Conservation (phyloP, 2,888 invertebrate species). For the Phengaris arion region DNA sequence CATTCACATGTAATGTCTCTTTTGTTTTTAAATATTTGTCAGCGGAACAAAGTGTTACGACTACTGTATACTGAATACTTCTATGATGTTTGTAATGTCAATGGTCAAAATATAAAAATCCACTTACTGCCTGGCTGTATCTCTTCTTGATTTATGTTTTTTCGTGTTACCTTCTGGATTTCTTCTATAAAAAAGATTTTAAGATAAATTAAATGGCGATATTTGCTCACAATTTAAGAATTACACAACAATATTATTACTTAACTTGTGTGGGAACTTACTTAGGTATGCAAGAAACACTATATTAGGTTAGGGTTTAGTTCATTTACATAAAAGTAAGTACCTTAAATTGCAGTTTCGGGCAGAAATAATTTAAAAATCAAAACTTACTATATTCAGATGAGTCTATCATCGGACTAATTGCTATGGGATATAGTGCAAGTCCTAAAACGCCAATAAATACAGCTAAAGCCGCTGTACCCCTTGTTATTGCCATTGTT, state of each 20-base stretch:
- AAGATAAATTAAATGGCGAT: neutral
- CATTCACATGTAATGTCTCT: too few species aligned
- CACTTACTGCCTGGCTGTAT: conserved; percentile 82
- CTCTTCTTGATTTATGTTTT: conserved; percentile 77
- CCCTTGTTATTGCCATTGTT: conserved; percentile 49
- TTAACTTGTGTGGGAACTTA: neutral
- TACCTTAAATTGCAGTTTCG: too few species aligned
- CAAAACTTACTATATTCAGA: conserved; percentile 80
- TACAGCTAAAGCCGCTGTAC: conserved; percentile 76
- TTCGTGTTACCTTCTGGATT: conserved; percentile 73
- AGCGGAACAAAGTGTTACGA: too few species aligned
- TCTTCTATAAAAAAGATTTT: conserved; percentile 62
- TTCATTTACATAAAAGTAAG: too few species aligned
- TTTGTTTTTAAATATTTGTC: too few species aligned
- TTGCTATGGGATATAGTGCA: conserved; percentile 79
- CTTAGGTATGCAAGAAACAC: neutral
- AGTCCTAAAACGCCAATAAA: conserved; percentile 77
- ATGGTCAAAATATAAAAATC: neutral
- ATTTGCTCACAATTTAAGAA: neutral
- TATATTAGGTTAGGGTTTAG: neutral
- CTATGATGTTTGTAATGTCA: neutral
- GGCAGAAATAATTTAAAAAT: neutral
- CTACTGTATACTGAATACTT: too few species aligned
- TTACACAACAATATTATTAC: neutral
- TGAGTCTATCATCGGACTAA: conserved; percentile 82